phyloP scores from a whole-genome alignment of 2,113 vertebrate genomes.

The Vidua macroura region DNA sequence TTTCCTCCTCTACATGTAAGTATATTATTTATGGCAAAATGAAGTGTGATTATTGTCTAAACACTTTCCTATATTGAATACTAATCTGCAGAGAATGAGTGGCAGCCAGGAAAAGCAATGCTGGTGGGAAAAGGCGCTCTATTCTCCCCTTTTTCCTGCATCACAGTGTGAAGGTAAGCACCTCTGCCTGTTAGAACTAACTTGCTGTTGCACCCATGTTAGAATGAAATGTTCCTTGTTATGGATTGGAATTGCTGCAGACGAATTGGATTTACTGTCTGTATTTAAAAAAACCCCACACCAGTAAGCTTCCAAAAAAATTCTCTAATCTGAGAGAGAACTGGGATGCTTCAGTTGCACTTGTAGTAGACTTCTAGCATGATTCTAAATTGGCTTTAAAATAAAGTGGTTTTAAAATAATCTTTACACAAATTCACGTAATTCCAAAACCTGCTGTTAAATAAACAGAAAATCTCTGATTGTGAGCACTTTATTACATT shows the following conservation, averaged over 20 bases:
- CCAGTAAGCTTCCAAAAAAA: not conserved
- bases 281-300: not conserved
- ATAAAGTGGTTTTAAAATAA: not conserved
- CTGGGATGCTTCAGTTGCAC: not conserved
- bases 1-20: constrained; percentile 44
- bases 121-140: constrained; percentile 96
- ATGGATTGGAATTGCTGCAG: not conserved
- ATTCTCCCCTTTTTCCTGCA: constrained; percentile 88
- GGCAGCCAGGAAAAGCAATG: constrained; percentile 86
- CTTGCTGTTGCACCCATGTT: not conserved
- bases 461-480: not conserved
- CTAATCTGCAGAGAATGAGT: constrained; percentile 81
- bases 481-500: not conserved
- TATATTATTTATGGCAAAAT: constrained; percentile 38
- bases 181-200: not conserved
- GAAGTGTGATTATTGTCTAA: constrained; percentile 54
- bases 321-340: not conserved
- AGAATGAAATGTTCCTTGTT: not conserved
- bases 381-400: not conserved
- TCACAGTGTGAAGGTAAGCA: constrained; percentile 92
- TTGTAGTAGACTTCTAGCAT: not conserved
- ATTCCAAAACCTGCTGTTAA: not conserved
- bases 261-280: not conserved
- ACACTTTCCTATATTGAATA: constrained; percentile 83
- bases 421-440: not conserved